Conservation (phyloP, 2,113 vertebrate genomes). For the Marmota monax region DNA sequence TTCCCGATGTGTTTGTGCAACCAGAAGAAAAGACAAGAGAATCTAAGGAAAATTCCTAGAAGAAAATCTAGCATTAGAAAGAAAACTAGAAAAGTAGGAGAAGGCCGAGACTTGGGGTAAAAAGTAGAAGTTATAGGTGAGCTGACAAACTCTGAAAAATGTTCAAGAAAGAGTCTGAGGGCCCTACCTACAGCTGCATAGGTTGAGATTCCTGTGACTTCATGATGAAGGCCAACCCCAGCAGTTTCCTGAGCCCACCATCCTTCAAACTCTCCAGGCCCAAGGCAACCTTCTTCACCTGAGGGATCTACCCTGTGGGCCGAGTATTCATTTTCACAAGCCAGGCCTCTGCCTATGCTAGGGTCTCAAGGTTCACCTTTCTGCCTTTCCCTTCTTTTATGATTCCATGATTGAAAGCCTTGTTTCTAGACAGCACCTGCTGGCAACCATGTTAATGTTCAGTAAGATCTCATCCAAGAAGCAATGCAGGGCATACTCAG, state of each 20-base stretch:
- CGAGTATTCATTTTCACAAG: background rate
- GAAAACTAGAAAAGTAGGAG: background rate
- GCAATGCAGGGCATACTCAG: background rate
- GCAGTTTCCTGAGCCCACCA: background rate
- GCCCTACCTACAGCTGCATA: background rate
- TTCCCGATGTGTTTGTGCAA: background rate
- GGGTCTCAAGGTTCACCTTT: background rate
- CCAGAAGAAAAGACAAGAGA: background rate
- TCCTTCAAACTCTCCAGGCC: background rate
- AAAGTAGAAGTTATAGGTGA: background rate
- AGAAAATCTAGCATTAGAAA: background rate
- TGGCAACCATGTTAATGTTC: background rate
- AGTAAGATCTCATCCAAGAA: background rate
- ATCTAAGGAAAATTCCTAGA: background rate
- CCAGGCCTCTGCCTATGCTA: background rate
- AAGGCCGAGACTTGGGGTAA: background rate
- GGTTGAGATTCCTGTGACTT: background rate
- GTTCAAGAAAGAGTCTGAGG: background rate
- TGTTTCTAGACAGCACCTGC: background rate
- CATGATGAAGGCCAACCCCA: background rate
- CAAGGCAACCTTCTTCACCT: background rate
- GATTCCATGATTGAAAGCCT: background rate
- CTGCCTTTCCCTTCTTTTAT: background rate
- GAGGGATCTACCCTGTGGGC: background rate
- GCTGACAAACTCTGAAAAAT: background rate